Base-by-base conservation (phyloP, 2,888 invertebrate genomes). In the Cecidostiba fungosa region DNA sequence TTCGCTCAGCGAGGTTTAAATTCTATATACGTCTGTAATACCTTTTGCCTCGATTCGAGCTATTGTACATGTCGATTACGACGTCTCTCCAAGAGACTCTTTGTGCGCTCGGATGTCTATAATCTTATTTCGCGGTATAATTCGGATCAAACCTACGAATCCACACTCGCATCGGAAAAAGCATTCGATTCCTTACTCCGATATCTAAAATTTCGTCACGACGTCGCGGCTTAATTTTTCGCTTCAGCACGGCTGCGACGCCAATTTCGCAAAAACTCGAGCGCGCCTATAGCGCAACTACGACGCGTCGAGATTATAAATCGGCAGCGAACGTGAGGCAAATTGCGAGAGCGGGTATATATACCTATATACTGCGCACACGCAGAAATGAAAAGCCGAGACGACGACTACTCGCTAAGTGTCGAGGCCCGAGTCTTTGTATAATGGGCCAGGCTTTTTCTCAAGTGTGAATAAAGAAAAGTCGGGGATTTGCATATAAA, bases 401-500 rank as follows among this genome's bases (percentile, higher is more conserved):
- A 0, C 16, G 6, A 19, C 70, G 43, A 1, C 50, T 47, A 39
- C 74, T 23, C 73, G 47, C 19, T 62, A 81, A 62, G 43, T 62
- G n/a, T n/a, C n/a, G n/a, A n/a, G 23, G 73, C 43, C 39, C n/a
- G 54, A 79, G 32, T 79, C 70, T 54, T 54, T 70, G 69, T 50
- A 10, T 43, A 50, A 54, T n/a, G 50, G 69, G 12, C 66, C 26
- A 12, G 29, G 14, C 66, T 66, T 66, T 66, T 66, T 66, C 66
- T 66, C 66, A 66, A 29, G 72, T 36, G 80, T 26, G 54, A 72
- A 72, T 72, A 72, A 36, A 72, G n/a, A 72, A 66, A 66, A 66
- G 66, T 66, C 72, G 23, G n/a, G 29, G 29, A 83, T 83, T 83
- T 83, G 72, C 83, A 77, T 83, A 62, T 62, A 83, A 77, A 83